Percentiles rank a stretch among this genome's conserved stretches.
Conservation (phyloP, 1,140 invertebrate species). For the Homalodisca vitripennis region DNA sequence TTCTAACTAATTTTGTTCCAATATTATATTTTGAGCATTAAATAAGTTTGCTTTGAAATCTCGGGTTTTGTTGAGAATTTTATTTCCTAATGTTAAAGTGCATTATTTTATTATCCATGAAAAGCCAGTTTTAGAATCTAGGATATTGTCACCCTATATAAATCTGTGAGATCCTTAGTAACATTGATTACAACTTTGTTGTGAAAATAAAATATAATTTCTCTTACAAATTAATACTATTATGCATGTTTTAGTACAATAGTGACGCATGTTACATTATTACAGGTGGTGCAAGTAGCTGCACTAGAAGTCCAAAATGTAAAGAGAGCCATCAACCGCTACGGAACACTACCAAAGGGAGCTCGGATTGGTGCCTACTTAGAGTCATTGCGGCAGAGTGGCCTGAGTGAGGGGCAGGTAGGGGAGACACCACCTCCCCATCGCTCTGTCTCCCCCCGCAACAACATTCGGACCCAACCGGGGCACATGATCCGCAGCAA, state of each 20-base stretch:
- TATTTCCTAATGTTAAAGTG: too few relatives aligned
- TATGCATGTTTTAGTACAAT: too few relatives aligned
- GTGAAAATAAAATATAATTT: too few relatives aligned
- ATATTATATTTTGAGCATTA: conserved; percentile 12
- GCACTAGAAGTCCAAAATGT: conserved; percentile 96
- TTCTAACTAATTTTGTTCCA: neutral
- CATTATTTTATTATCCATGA: too few relatives aligned
- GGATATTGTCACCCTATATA: too few relatives aligned
- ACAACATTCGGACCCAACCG: conserved; percentile 60
- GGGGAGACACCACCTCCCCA: conserved; percentile 45
- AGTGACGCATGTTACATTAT: conserved; percentile 37
- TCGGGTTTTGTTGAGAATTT: too few relatives aligned
- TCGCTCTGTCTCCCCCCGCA: conserved; percentile 54
- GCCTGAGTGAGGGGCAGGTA: conserved; percentile 47
- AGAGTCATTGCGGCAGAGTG: conserved; percentile 83
- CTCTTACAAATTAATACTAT: too few relatives aligned
- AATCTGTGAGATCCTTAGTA: too few relatives aligned
- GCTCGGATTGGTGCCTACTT: conserved; percentile 94
- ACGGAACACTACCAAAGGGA: conserved; percentile 94
- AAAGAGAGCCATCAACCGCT: conserved; percentile 92
- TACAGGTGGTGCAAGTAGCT: conserved; percentile 69
- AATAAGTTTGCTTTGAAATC: too few relatives aligned
- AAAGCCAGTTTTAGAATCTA: too few relatives aligned
- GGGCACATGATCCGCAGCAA: conserved; percentile 80
- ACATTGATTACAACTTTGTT: too few relatives aligned